Conservation (phyloP, 2,113 vertebrate genomes). For the Camelus bactrianus region DNA sequence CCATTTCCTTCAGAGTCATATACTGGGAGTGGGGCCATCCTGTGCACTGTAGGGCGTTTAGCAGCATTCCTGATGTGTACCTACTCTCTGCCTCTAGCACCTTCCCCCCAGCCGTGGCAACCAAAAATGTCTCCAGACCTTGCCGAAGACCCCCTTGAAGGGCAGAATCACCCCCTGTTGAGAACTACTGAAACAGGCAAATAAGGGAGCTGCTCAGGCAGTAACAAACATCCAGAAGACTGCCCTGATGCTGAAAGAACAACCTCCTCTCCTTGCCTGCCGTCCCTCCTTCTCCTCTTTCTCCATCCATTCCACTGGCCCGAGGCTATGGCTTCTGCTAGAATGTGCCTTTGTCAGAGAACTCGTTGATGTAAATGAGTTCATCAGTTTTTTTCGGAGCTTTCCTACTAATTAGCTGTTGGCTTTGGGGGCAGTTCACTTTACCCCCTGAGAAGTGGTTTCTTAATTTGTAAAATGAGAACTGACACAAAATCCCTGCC, state of each 20-base stretch:
- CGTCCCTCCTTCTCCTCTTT: background rate
- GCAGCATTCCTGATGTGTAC: background rate
- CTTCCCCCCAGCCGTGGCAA: background rate
- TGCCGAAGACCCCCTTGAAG: background rate
- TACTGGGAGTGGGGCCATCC: background rate
- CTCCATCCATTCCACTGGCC: background rate
- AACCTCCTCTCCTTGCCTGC: too few relatives aligned
- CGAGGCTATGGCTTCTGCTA: background rate
- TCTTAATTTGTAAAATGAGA: slow-evolving; percentile 17
- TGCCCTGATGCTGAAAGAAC: background rate
- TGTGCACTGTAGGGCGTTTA: background rate
- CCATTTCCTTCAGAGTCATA: background rate
- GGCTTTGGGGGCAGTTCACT: background rate
- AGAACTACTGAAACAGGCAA: background rate
- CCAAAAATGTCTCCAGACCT: background rate
- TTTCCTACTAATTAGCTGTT: background rate
- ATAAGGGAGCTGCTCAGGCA: background rate
- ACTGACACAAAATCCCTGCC: background rate
- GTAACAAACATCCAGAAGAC: background rate
- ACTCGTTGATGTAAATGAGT: background rate
- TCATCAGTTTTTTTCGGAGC: background rate
- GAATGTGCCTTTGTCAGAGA: background rate
- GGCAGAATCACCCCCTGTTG: background rate
- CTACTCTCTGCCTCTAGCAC: background rate
- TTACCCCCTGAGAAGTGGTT: background rate